Evolutionary conservation across 2,888 invertebrate genomes (phyloP).

Genomic region (Lucinisca nassula): DNA sequence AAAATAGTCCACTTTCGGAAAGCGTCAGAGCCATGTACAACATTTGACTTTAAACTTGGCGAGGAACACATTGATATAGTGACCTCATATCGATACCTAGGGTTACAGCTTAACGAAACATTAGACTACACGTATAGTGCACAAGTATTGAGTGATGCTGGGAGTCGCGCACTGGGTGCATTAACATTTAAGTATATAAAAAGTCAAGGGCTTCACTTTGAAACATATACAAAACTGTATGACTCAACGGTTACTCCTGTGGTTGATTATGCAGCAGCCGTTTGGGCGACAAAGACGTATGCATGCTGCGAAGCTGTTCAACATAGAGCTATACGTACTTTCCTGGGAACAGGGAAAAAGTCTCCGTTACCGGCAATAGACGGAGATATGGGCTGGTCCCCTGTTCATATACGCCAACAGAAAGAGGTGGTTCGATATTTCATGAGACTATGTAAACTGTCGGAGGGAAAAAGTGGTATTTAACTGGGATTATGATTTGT

Average conservation of each 20-base stretch:
- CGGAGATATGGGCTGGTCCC: not conserved
- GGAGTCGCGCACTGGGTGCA: not conserved
- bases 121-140: not conserved
- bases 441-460: not conserved
- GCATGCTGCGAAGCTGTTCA: not conserved
- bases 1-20: not conserved
- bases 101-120: not conserved
- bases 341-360: constrained; percentile 9
- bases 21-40: not conserved
- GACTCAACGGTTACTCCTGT: not conserved
- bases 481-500: not conserved
- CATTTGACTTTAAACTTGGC: not conserved
- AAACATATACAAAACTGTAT: not conserved
- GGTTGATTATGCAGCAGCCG: constrained; percentile 1
- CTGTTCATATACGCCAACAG: not conserved
- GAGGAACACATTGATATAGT: not conserved
- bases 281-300: not conserved
- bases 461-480: not conserved
- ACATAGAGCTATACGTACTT: not conserved
- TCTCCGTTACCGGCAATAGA: not conserved
- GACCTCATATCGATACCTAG: not conserved
- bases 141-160: not conserved
- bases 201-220: not conserved
- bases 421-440: not conserved
- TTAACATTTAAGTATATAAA: not conserved